Percentiles rank a stretch among this genome's conserved stretches.
Evolutionary conservation across 2,797 vertebrate species (phyloP).

Genomic region (Remorina albescens): DNA sequence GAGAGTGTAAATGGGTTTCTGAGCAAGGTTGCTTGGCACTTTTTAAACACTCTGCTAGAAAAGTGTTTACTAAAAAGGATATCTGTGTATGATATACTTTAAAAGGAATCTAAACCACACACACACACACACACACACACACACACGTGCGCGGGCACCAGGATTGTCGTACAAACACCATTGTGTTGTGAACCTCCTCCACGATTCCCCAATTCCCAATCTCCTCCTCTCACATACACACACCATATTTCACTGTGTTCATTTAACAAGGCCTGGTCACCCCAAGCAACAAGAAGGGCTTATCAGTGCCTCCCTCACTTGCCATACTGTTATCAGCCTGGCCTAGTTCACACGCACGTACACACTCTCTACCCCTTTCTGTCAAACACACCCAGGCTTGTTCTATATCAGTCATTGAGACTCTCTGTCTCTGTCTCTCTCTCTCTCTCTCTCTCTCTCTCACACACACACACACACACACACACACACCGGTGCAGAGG

Average conservation of each 20-base stretch:
- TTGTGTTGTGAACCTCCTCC: constrained; percentile 35
- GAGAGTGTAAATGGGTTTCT: constrained; percentile 12
- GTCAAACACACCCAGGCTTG: constrained; percentile 55
- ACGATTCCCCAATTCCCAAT: constrained; percentile 23
- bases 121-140: neutral
- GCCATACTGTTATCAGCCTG: constrained; percentile 78
- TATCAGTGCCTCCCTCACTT: constrained; percentile 75
- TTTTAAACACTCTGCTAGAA: constrained; percentile 13
- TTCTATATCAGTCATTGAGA: constrained; percentile 53
- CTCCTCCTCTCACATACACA: constrained; percentile 23
- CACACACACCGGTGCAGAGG: too few relatives aligned
- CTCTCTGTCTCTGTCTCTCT: constrained; percentile 3
- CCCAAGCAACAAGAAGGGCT: constrained; percentile 77
- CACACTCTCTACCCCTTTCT: constrained; percentile 56
- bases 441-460: neutral
- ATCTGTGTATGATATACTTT: constrained; percentile 9
- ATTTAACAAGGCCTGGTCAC: constrained; percentile 74
- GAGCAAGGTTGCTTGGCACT: neutral
- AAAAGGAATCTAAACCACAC: neutral
- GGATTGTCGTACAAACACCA: constrained; percentile 28
- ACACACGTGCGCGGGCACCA: neutral
- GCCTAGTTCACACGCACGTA: constrained; percentile 74
- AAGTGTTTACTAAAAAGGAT: constrained; percentile 23
- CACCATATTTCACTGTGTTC: constrained; percentile 63
- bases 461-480: constrained; percentile 42